phyloP scores from a whole-genome alignment of 2,888 invertebrate genomes.

The Nysson spinosus region DNA sequence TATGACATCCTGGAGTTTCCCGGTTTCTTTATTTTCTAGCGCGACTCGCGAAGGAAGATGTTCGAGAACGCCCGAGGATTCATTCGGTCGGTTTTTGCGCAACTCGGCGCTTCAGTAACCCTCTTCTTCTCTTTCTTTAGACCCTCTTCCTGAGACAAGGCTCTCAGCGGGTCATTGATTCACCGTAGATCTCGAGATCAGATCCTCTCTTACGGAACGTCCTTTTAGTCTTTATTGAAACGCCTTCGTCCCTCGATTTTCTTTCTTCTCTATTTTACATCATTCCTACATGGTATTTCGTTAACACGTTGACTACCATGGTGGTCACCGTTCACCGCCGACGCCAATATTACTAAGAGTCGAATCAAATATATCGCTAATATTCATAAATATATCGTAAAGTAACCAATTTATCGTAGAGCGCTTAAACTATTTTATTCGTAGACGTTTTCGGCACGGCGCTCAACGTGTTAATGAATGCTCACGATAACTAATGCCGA shows the following conservation, averaged over 20 bases:
- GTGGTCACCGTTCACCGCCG: no score
- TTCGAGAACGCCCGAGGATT: slow-evolving; percentile 32
- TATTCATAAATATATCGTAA: no score
- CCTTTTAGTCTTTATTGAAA: slow-evolving; percentile 58
- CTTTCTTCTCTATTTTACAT: slow-evolving; percentile 1
- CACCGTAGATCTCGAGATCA: slow-evolving; percentile 54
- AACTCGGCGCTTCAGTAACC: slow-evolving; percentile 50
- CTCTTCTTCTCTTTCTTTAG: slow-evolving; percentile 32
- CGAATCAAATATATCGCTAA: no score
- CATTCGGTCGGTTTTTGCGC: slow-evolving; percentile 53
- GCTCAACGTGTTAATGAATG: no score
- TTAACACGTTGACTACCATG: no score
- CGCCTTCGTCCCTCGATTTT: slow-evolving; percentile 19
- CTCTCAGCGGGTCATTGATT: slow-evolving; percentile 57
- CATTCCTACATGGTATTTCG: not conserved
- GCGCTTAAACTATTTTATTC: no score
- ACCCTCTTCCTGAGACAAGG: slow-evolving; percentile 41
- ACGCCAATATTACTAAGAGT: no score
- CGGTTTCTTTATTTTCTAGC: slow-evolving; percentile 20
- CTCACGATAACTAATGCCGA: no score
- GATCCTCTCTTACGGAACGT: slow-evolving; percentile 53
- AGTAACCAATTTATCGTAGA: no score
- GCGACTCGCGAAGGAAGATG: slow-evolving; percentile 12
- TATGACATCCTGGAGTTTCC: slow-evolving; percentile 22
- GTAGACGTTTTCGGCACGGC: no score